Evolutionary conservation across 2,888 invertebrate genomes (phyloP), one percentile per base, ranked within the genome.

Genomic region (Scaeva pyrastri): DNA sequence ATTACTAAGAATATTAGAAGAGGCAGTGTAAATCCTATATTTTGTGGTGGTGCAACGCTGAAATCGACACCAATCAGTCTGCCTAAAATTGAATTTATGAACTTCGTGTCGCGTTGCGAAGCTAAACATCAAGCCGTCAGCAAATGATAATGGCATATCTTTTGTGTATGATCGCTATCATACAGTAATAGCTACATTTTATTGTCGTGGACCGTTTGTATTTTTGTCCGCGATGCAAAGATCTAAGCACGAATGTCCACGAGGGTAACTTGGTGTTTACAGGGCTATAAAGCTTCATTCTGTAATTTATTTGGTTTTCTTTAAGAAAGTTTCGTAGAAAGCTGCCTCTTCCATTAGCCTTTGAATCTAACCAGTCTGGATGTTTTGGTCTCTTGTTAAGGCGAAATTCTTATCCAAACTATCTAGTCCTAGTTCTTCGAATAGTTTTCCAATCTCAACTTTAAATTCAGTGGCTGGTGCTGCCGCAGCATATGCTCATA

Each of bases 331-430:
- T 14, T 2, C 58, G 26, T 31, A 64, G 23, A 31, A 55, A 50
- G 3, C 6, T 71, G 31, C 77, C 71, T 62, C 71, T 72, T 48
- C 14, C 36, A 7, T 76, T 68, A 5, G 31, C 43, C 6, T 6
- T 50, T n/a, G n/a, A 6, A 19, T 77, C 52, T n/a, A 50, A 39
- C 70, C 70, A 70, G 5, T 39, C 12, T 36, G 14, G 60, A 21
- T 74, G 43, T 45, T 74, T 60, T 12, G 26, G 52, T 74, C 62
- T n/a, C 62, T 62, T 2, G 50, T 48, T 74, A 62, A 52, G n/a
- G 62, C 19, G 7, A 21, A 74, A 74, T 50, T 21, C 39, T 52
- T 43, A 19, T 45, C 21, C 31, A 45, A 12, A 16, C 31, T 58
- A 12, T 58, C 16, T 72, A 72, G 31, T 11, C 48, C 12, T 41